Conservation (phyloP, 2,888 invertebrate species). For the Orthosia gracilis region DNA sequence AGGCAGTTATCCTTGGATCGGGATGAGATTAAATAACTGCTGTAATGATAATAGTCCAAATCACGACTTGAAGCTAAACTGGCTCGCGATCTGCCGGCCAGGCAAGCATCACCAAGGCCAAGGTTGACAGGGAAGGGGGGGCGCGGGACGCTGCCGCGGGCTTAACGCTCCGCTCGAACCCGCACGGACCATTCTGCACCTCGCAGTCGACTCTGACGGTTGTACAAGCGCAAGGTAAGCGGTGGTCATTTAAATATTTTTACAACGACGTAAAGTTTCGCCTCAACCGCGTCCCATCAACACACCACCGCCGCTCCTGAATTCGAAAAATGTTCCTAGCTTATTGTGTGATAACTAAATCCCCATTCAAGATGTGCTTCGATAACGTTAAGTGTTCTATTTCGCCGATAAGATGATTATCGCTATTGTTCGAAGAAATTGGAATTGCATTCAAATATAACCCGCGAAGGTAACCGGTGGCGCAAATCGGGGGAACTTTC, state of each 20-base stretch:
- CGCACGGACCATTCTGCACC: slow-evolving; percentile 90
- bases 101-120: slow-evolving; percentile 87
- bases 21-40: slow-evolving; percentile 57
- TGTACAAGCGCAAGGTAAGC: slow-evolving; percentile 91
- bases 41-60: slow-evolving; percentile 69
- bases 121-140: slow-evolving; percentile 88
- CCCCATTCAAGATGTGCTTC: slow-evolving; percentile 82
- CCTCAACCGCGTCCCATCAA: slow-evolving; percentile 67
- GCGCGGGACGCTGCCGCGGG: slow-evolving; percentile 85
- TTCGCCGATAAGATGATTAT: slow-evolving; percentile 80
- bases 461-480: slow-evolving; percentile 83
- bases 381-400: slow-evolving; percentile 85
- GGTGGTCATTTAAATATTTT: slow-evolving; percentile 82
- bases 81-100: slow-evolving; percentile 76
- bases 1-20: slow-evolving; percentile 61
- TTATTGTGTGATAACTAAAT: slow-evolving; percentile 82
- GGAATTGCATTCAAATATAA: slow-evolving; percentile 81
- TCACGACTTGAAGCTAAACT: slow-evolving; percentile 69
- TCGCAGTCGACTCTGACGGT: slow-evolving; percentile 91
- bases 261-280: slow-evolving; percentile 74
- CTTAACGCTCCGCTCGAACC: slow-evolving; percentile 89
- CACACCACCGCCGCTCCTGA: slow-evolving; percentile 72
- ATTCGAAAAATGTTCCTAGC: slow-evolving; percentile 74
- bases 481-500: slow-evolving; percentile 81
- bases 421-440: slow-evolving; percentile 72